These are phyloP conservation scores for Mimachlamys varia DNA, from an alignment of 2,888 invertebrate species.

Conservation along the genomic window DNA sequence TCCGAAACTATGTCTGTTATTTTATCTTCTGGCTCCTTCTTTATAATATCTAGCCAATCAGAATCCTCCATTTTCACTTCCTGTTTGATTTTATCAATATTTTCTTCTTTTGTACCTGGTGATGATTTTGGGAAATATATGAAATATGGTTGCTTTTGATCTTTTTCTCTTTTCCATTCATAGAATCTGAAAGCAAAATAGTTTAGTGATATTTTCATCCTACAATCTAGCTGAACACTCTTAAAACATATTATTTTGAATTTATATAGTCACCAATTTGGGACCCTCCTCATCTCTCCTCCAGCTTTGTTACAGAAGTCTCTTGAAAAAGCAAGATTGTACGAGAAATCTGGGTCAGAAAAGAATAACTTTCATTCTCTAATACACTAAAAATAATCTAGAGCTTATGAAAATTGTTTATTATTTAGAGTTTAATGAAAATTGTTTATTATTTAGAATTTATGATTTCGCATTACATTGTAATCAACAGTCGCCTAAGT, in stretches of 20 bases:
- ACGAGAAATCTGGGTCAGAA: too few species aligned
- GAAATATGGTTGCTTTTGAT: conserved; percentile 88
- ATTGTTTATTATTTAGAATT: background rate
- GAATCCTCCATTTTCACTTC: conserved; percentile 36
- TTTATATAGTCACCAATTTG: too few species aligned
- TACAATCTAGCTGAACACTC: too few species aligned
- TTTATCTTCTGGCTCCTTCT: conserved; percentile 37
- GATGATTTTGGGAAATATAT: conserved; percentile 86
- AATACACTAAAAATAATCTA: too few species aligned
- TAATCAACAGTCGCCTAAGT: background rate
- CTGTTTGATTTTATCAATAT: background rate
- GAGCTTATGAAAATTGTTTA: too few species aligned
- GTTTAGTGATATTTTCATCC: too few species aligned
- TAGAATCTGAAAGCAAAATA: conserved; percentile 81
- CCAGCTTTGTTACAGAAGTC: too few species aligned
- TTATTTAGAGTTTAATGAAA: too few species aligned
- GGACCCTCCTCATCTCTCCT: too few species aligned
- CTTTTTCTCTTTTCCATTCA: conserved; percentile 75
- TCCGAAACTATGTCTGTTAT: conserved; percentile 14
- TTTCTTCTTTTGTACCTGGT: conserved; percentile 51
- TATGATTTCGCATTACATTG: background rate
- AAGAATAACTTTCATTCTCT: too few species aligned
- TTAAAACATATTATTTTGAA: too few species aligned
- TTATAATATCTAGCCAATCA: conserved; percentile 74
- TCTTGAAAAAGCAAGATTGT: too few species aligned